Conservation (phyloP, 2,113 vertebrate species). For the human region DNA sequence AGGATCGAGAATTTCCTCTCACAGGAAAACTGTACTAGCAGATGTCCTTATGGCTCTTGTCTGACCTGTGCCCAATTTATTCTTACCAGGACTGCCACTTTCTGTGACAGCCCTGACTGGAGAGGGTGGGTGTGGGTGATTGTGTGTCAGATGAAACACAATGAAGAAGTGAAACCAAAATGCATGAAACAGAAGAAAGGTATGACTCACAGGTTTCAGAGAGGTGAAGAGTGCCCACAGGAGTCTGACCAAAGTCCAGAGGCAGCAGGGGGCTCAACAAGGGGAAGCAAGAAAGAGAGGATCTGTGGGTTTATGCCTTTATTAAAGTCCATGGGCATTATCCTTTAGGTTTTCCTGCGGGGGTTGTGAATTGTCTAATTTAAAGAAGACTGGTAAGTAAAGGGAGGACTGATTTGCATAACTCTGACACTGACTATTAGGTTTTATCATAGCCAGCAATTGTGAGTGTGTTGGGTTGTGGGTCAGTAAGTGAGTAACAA, state of each 20-base stretch:
- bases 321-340: background rate
- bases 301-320: no score
- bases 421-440: background rate
- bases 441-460: background rate
- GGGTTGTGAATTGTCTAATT: background rate
- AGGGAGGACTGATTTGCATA: background rate
- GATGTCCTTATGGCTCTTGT: no score
- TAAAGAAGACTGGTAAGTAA: background rate
- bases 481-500: background rate
- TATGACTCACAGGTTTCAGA: background rate
- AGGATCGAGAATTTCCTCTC: no score
- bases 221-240: background rate
- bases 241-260: background rate
- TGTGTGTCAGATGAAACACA: background rate
- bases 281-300: background rate
- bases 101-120: no score
- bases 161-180: background rate
- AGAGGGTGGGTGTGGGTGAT: no score
- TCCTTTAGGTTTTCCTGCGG: background rate
- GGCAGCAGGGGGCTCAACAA: background rate
- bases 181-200: background rate
- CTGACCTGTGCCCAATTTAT: no score
- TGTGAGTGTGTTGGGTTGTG: no score
- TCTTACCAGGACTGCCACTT: no score
- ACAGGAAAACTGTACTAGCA: no score